Conservation (phyloP, 2,113 vertebrate species). For the Pelobates fuscus region DNA sequence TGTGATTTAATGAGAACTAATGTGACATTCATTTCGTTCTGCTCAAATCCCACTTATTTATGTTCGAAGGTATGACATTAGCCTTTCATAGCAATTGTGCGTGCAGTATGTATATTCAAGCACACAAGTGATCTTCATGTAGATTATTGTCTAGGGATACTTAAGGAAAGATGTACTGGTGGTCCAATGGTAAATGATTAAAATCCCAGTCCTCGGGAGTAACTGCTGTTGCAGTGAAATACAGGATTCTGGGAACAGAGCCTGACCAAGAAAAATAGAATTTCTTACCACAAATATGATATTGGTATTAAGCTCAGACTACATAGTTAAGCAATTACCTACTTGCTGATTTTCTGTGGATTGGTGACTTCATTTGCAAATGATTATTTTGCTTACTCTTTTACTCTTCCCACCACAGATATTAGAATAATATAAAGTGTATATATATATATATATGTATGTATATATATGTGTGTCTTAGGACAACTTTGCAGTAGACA, state of each 20-base stretch:
- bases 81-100: slow-evolving; percentile 8
- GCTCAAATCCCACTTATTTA: not conserved
- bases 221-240: slow-evolving; percentile 66
- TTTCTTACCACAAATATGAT: slow-evolving; percentile 69
- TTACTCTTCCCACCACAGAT: slow-evolving; percentile 51
- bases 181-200: slow-evolving; percentile 54
- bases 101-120: slow-evolving; percentile 5
- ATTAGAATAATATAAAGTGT: slow-evolving; percentile 1
- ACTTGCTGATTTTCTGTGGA: slow-evolving; percentile 56
- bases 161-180: slow-evolving; percentile 26
- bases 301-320: slow-evolving; percentile 61
- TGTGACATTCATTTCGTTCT: slow-evolving; percentile 8
- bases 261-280: slow-evolving; percentile 70
- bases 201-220: slow-evolving; percentile 53
- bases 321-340: slow-evolving; percentile 25
- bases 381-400: slow-evolving; percentile 59
- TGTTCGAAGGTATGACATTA: slow-evolving; percentile 4
- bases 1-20: slow-evolving; percentile 8
- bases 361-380: slow-evolving; percentile 63
- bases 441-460: no score
- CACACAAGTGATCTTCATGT: slow-evolving; percentile 30
- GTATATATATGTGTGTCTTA: no score
- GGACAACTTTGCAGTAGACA: no score
- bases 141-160: slow-evolving; percentile 39
- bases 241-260: slow-evolving; percentile 63